phyloP scores from a whole-genome alignment of 2,888 invertebrate genomes.

The Nomada flava region DNA sequence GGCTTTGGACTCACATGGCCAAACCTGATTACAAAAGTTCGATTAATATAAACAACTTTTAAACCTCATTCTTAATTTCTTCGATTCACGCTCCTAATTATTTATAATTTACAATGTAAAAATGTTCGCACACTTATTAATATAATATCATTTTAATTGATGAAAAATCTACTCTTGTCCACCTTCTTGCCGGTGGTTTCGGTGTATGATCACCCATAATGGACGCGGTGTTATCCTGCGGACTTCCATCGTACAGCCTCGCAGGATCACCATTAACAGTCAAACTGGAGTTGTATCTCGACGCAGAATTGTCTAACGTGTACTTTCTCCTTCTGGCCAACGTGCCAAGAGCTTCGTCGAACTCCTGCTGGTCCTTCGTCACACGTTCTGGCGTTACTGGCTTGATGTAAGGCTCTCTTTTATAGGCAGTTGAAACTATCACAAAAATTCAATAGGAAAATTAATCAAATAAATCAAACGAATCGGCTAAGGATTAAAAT shows the following conservation, averaged over 20 bases:
- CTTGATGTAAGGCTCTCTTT: slow-evolving; percentile 71
- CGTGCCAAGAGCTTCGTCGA: slow-evolving; percentile 80
- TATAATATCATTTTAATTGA: not conserved
- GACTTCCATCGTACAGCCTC: slow-evolving; percentile 75
- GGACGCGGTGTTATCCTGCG: slow-evolving; percentile 77
- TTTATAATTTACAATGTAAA: not conserved
- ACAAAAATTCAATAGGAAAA: not conserved
- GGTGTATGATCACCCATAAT: slow-evolving; percentile 79
- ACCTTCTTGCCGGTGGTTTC: slow-evolving; percentile 80
- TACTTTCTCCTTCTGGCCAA: slow-evolving; percentile 79
- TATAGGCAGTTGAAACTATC: slow-evolving; percentile 78
- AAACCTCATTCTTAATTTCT: too few species aligned
- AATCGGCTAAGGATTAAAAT: not conserved
- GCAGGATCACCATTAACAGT: slow-evolving; percentile 79
- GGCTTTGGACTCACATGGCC: slow-evolving; percentile 79
- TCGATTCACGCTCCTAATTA: not conserved
- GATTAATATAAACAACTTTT: too few species aligned
- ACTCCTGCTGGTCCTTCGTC: slow-evolving; percentile 79
- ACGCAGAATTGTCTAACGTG: slow-evolving; percentile 74
- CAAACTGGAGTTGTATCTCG: slow-evolving; percentile 75
- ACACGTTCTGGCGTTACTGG: slow-evolving; percentile 69
- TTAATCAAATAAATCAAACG: not conserved
- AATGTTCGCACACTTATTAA: not conserved
- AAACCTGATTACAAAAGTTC: slow-evolving; percentile 69
- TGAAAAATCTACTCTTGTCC: not conserved